These are phyloP conservation scores for Regulus satrapa DNA, from an alignment of 2,113 vertebrate species.

Conservation along the genomic window DNA sequence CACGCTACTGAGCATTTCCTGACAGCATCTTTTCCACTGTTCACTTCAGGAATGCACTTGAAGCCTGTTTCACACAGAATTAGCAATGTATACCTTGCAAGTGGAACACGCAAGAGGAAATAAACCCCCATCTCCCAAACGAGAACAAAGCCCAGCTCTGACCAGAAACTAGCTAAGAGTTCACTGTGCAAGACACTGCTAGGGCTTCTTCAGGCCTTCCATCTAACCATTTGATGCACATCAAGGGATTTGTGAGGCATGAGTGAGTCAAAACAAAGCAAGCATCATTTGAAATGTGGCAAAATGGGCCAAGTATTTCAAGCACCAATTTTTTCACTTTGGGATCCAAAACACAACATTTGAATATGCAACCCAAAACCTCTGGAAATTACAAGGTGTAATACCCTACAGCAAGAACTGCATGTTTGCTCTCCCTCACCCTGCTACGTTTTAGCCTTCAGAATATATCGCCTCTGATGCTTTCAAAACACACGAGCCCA, in stretches of 20 bases:
- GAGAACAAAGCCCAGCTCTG: neutral
- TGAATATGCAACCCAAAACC: neutral
- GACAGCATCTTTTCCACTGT: neutral
- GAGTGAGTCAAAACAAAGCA: neutral
- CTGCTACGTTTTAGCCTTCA: neutral
- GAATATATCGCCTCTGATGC: neutral
- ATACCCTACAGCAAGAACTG: neutral
- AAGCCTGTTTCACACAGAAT: neutral
- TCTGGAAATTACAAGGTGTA: rapidly evolving
- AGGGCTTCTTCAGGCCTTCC: neutral
- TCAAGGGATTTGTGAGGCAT: neutral
- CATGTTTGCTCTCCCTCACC: neutral
- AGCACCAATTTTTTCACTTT: neutral
- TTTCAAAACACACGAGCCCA: neutral
- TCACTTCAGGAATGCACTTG: neutral
- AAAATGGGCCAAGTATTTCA: neutral
- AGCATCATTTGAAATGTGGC: neutral
- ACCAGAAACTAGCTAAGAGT: neutral
- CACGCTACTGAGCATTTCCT: neutral
- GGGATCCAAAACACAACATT: neutral
- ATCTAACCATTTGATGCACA: neutral
- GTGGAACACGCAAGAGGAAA: neutral
- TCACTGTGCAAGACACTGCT: neutral
- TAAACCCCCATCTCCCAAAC: neutral
- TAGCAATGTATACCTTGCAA: neutral